Evolutionary conservation across 2,888 invertebrate genomes (phyloP), one percentile per base, ranked within the genome.

Genomic region (Dasypogon diadema): DNA sequence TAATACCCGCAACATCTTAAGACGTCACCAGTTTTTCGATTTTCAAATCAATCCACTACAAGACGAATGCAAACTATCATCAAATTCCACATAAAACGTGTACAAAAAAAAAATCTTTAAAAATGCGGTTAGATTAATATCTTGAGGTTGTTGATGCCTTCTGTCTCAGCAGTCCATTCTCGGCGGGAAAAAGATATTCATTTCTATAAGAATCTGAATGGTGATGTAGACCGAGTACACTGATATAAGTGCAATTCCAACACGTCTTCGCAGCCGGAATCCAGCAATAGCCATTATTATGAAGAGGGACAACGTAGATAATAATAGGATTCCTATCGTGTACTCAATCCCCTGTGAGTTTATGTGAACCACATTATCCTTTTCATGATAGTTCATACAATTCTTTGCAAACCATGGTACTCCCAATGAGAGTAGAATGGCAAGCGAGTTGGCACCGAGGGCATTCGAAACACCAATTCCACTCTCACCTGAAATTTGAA

Each of bases 391-490:
- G 2, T 88, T 88, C 58, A 90, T 86, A 79, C 92, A 83, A 2
- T 92, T 91, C 83, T 91, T 92, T 79, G 95, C 91, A 74, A 94
- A 90, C 96, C 96, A 96, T 0, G 96, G 96, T 22, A 95, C 83
- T 1, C 95, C 95, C 54, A 96, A 86, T 1, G 95, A 95, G 68
- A 95, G 88, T 1, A 96, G 86, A 75, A 96, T 94, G 76, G 95
- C 94, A 82, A 96, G 87, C 0, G 94, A 94, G 82, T 96, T 96
- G 0, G 94, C 94, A 0, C 96, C 96, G 8, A 96, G 85, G 0
- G 95, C 92, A 81, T 96, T 96, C 5, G 95, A 95, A 21, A 96
- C 93, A 0, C 95, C 95, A 87, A 96, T 95, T 24, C 92, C 92
- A 12, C 92, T 94, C 84, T 93, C 91, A 78, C 94, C 95, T 95